phyloP scores from a whole-genome alignment of 2,888 invertebrate genomes.

The Calephelis perditalis region DNA sequence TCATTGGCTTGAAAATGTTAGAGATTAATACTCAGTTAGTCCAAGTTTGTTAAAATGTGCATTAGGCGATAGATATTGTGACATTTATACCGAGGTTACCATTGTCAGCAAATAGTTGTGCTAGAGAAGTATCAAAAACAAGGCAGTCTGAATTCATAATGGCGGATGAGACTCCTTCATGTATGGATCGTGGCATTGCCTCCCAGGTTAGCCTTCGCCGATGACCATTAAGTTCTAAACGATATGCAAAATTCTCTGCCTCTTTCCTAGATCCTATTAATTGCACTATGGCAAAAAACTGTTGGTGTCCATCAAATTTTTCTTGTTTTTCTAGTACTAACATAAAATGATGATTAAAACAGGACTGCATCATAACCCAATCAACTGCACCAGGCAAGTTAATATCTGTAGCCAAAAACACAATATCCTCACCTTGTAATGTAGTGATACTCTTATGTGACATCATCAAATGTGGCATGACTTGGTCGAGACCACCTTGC shows the following conservation, averaged over 20 bases:
- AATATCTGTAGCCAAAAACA: slow-evolving; percentile 99
- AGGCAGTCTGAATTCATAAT: slow-evolving; percentile 99
- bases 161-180: slow-evolving; percentile 98
- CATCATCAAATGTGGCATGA: slow-evolving; percentile 98
- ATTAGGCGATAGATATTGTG: slow-evolving; percentile 95
- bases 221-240: slow-evolving; percentile 97
- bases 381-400: slow-evolving; percentile 99
- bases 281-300: slow-evolving; percentile 99
- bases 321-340: slow-evolving; percentile 98
- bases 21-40: slow-evolving; percentile 23
- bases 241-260: slow-evolving; percentile 99
- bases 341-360: slow-evolving; percentile 99
- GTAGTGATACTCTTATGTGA: slow-evolving; percentile 99
- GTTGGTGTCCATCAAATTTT: slow-evolving; percentile 97
- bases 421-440: slow-evolving; percentile 98
- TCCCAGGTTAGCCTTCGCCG: slow-evolving; percentile 98
- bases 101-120: slow-evolving; percentile 98
- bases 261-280: slow-evolving; percentile 99
- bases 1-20: slow-evolving; percentile 44
- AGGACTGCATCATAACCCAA: slow-evolving; percentile 99
- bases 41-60: slow-evolving; percentile 26
- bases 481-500: slow-evolving; percentile 98
- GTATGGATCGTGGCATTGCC: slow-evolving; percentile 98
- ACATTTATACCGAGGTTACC: slow-evolving; percentile 99
- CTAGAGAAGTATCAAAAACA: slow-evolving; percentile 98